phyloP scores from a whole-genome alignment of 1,140 invertebrate genomes.

The Neuroterus valhalla region DNA sequence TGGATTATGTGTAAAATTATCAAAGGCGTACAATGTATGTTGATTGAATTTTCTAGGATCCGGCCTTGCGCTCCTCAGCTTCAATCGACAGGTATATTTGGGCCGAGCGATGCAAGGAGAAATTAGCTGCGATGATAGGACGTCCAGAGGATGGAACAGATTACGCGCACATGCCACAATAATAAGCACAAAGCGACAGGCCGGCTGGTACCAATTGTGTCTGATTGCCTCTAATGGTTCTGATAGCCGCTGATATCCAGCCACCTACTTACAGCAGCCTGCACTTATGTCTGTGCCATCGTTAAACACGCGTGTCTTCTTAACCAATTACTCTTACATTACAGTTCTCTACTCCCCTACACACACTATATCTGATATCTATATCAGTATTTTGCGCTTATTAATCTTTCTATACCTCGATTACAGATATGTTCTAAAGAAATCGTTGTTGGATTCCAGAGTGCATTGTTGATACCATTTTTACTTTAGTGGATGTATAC shows the following conservation, averaged over 20 bases:
- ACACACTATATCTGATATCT: neutral
- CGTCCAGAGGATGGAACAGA: slow-evolving; percentile 62
- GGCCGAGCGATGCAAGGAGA: slow-evolving; percentile 38
- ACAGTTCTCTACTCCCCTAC: neutral
- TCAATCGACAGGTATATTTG: slow-evolving; percentile 39
- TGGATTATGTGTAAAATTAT: neutral
- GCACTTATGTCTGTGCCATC: slow-evolving; percentile 53
- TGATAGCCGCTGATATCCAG: slow-evolving; percentile 62
- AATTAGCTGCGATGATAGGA: slow-evolving; percentile 54
- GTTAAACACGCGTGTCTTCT: slow-evolving; percentile 56
- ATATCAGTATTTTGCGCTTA: neutral
- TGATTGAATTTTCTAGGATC: neutral
- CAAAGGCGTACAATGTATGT: too few species aligned
- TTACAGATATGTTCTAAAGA: too few species aligned
- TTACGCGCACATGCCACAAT: slow-evolving; percentile 65
- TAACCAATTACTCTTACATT: slow-evolving; percentile 51
- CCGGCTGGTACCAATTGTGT: slow-evolving; percentile 60
- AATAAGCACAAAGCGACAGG: slow-evolving; percentile 60
- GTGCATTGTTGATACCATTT: too few species aligned
- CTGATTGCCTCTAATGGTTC: slow-evolving; percentile 64
- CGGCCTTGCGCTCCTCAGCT: too few species aligned
- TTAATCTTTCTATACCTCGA: neutral
- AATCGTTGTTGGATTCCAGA: too few species aligned
- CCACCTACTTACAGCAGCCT: slow-evolving; percentile 58
- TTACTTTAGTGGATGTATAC: too few species aligned